These are phyloP conservation scores for Poliocrania exsul DNA, from an alignment of 2,797 vertebrate species.

Conservation along the genomic window DNA sequence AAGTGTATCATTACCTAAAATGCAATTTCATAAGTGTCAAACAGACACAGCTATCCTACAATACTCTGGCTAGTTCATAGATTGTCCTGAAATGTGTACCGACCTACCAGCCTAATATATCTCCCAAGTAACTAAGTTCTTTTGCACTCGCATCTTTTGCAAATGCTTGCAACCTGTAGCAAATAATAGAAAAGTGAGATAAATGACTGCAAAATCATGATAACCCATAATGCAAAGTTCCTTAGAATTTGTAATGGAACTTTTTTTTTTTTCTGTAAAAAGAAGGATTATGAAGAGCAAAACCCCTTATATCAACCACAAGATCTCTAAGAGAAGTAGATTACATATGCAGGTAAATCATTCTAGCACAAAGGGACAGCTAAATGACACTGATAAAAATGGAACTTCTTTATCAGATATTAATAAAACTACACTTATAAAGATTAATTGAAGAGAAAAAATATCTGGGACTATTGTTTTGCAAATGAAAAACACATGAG, in stretches of 20 bases:
- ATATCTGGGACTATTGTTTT: neutral
- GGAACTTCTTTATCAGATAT: neutral
- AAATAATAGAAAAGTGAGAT: neutral
- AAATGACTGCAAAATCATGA: neutral
- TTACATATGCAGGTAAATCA: neutral
- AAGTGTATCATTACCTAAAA: slow-evolving; percentile 50
- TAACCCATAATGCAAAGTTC: neutral
- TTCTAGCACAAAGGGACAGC: neutral
- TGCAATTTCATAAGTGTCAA: slow-evolving; percentile 47
- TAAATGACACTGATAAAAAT: neutral
- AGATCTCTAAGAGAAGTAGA: neutral
- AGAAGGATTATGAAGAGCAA: neutral
- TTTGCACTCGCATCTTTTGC: neutral
- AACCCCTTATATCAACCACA: neutral
- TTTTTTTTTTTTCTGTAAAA: neutral
- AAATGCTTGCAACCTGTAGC: neutral
- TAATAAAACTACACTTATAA: neutral
- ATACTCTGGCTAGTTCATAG: neutral
- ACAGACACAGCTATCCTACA: neutral
- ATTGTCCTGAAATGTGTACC: neutral
- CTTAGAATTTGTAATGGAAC: neutral
- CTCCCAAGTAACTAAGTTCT: neutral
- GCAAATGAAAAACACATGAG: neutral
- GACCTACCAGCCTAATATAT: neutral
- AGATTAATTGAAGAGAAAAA: neutral